phyloP scores from a whole-genome alignment of 2,888 invertebrate genomes.

The Eucriotettix oculatus region DNA sequence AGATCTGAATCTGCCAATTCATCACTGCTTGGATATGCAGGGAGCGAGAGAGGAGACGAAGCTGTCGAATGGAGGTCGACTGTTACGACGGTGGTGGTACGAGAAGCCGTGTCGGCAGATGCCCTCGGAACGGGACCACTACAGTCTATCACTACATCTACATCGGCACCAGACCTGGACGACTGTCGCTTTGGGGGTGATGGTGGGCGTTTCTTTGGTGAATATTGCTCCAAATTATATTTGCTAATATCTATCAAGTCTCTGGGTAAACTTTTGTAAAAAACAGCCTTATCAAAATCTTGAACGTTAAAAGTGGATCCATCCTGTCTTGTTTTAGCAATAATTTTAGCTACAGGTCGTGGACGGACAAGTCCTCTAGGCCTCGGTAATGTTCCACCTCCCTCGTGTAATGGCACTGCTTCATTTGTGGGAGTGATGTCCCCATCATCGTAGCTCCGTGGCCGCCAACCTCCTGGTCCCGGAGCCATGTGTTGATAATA shows the following conservation, averaged over 20 bases:
- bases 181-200: slow-evolving; percentile 63
- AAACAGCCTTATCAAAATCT: background rate
- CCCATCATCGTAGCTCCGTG: slow-evolving; percentile 71
- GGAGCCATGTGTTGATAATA: slow-evolving; percentile 30
- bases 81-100: slow-evolving; percentile 13
- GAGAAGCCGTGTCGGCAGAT: slow-evolving; percentile 20
- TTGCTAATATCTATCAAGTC: slow-evolving; percentile 30
- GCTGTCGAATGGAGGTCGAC: slow-evolving; percentile 18
- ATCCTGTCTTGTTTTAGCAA: slow-evolving; percentile 19
- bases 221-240: slow-evolving; percentile 25
- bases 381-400: slow-evolving; percentile 73
- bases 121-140: slow-evolving; percentile 24
- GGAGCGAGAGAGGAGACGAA: slow-evolving; percentile 35
- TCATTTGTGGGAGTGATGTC: slow-evolving; percentile 74
- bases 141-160: slow-evolving; percentile 26
- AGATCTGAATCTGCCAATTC: slow-evolving; percentile 37
- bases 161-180: slow-evolving; percentile 19
- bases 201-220: slow-evolving; percentile 49
- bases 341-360: slow-evolving; percentile 61
- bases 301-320: slow-evolving; percentile 2
- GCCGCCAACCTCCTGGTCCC: slow-evolving; percentile 36
- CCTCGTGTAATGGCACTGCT: slow-evolving; percentile 31
- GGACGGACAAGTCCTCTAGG: slow-evolving; percentile 68
- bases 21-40: slow-evolving; percentile 47
- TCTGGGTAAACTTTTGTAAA: slow-evolving; percentile 34